Conservation (phyloP, 2,888 invertebrate genomes). For the Pollenia labialis region DNA sequence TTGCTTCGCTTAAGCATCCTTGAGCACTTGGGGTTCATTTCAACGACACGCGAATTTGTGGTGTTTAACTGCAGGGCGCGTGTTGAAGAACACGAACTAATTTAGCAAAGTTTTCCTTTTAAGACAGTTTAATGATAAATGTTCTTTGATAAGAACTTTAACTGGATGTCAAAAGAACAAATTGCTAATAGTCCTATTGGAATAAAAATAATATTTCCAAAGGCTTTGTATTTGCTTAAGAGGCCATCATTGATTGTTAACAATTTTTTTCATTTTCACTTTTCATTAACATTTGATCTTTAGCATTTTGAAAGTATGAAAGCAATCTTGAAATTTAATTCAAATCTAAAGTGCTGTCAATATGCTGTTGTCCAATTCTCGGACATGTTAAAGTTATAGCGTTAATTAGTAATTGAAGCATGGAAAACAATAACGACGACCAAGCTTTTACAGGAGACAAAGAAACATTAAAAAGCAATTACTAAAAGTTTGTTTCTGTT, state of each 20-base stretch:
- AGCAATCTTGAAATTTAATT: too few species aligned
- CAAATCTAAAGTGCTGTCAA: too few species aligned
- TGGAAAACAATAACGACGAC: too few species aligned
- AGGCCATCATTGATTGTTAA: too few species aligned
- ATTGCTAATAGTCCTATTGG: background rate
- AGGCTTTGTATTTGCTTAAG: background rate
- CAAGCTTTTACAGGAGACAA: too few species aligned
- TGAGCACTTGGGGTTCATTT: constrained; percentile 7
- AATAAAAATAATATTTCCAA: background rate
- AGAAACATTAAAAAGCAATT: too few species aligned
- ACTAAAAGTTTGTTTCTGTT: too few species aligned
- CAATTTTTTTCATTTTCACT: background rate
- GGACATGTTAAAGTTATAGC: too few species aligned
- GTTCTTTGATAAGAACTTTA: constrained; percentile 18
- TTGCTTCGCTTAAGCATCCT: constrained; percentile 40
- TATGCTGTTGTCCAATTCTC: too few species aligned
- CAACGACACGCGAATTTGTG: constrained; percentile 33
- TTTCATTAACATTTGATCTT: too few species aligned
- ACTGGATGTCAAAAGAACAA: constrained; percentile 7
- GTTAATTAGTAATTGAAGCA: too few species aligned
- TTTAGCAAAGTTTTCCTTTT: constrained; percentile 20
- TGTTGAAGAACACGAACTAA: constrained; percentile 45
- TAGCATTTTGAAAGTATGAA: too few species aligned
- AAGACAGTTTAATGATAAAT: constrained; percentile 24
- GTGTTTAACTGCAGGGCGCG: constrained; percentile 13